A percentile compares a stretch with the other conserved stretches of the same genome.
These are phyloP conservation scores for Sinocyclocheilus anshuiensis DNA, from an alignment of 2,113 vertebrate genomes.

Conservation along the genomic window DNA sequence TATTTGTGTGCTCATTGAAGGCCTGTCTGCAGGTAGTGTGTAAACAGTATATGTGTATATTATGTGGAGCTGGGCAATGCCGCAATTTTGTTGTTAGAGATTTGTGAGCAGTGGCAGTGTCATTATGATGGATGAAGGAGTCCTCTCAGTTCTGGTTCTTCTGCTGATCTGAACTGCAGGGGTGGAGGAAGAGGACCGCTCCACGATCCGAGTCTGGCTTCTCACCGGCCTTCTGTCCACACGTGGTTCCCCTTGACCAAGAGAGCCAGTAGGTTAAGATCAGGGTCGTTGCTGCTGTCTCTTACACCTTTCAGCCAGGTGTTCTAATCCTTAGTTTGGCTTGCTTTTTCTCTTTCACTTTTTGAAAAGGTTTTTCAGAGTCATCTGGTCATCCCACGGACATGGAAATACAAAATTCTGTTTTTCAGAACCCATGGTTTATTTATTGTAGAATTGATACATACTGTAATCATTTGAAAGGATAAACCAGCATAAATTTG, in stretches of 20 bases:
- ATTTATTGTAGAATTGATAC: neutral
- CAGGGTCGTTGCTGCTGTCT: constrained; percentile 19
- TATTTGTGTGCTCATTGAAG: neutral
- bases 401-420: neutral
- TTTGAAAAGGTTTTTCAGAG: neutral
- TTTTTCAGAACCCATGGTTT: neutral
- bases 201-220: constrained; percentile 28
- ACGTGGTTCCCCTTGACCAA: neutral
- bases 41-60: too few relatives aligned
- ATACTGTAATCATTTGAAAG: neutral
- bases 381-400: neutral
- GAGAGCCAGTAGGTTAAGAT: constrained; percentile 9
- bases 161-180: constrained; percentile 42
- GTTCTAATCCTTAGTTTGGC: constrained; percentile 1
- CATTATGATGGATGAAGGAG: constrained; percentile 56
- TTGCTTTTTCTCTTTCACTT: neutral
- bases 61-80: neutral
- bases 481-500: neutral
- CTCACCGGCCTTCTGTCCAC: constrained; percentile 28
- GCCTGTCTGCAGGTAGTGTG: neutral
- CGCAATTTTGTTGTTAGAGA: constrained; percentile 9
- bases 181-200: constrained; percentile 1
- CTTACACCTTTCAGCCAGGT: neutral
- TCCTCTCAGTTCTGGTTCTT: constrained; percentile 19
- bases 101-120: constrained; percentile 37